These are phyloP conservation scores for Eueides isabella DNA, from an alignment of 1,140 invertebrate species.

Conservation along the genomic window DNA sequence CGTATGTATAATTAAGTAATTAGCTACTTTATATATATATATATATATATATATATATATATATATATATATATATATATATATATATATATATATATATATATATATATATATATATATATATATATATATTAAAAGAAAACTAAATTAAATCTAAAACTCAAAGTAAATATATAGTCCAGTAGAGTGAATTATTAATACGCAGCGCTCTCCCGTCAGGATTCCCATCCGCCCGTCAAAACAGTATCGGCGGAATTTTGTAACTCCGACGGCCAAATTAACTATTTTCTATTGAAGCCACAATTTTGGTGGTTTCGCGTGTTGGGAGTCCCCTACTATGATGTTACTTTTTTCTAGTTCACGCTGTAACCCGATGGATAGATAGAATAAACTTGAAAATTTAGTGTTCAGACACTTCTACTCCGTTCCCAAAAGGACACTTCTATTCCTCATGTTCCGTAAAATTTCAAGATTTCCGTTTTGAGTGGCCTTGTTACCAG, in stretches of 20 bases:
- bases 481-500: too few species aligned
- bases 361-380: too few species aligned
- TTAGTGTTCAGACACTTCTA: too few species aligned
- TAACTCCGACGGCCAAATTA: slow-evolving; percentile 53
- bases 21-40: too few species aligned
- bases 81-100: too few species aligned
- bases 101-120: too few species aligned
- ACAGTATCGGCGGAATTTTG: slow-evolving; percentile 43
- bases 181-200: neutral
- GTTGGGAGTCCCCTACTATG: slow-evolving; percentile 42
- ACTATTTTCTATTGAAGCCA: slow-evolving; percentile 52
- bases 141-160: neutral
- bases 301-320: slow-evolving; percentile 33
- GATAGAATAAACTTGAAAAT: too few species aligned
- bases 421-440: too few species aligned
- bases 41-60: too few species aligned
- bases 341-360: neutral
- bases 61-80: too few species aligned
- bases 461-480: too few species aligned
- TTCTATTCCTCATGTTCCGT: too few species aligned
- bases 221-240: slow-evolving; percentile 37
- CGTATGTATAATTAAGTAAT: neutral
- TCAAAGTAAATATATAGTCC: neutral
- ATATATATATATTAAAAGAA: neutral
- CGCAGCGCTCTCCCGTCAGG: neutral